Percentiles rank a stretch among this genome's conserved stretches.
Evolutionary conservation across 2,113 vertebrate species (phyloP).

Genomic region (Scomber colias): DNA sequence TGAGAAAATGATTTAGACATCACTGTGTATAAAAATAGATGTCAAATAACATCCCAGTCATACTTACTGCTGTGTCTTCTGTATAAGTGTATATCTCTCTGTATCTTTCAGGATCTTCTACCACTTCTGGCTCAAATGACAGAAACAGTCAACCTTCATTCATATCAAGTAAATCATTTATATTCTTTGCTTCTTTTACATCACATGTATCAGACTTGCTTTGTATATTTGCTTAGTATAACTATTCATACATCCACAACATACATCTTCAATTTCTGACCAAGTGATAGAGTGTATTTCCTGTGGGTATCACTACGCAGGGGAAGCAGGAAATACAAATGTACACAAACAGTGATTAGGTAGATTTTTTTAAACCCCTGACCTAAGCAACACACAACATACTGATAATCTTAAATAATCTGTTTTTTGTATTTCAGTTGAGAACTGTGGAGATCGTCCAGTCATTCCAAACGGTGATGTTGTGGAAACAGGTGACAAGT

Average conservation of each 20-base stretch:
- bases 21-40: background rate
- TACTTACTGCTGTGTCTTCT: background rate
- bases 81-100: background rate
- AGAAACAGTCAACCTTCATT: rapidly evolving
- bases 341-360: background rate
- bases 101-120: slow-evolving; percentile 9
- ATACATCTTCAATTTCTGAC: background rate
- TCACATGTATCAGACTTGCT: background rate
- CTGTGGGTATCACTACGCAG: too few relatives aligned
- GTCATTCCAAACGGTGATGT: background rate
- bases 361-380: too few relatives aligned
- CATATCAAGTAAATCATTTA: background rate
- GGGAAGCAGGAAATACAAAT: background rate
- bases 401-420: background rate
- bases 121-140: background rate
- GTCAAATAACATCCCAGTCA: background rate
- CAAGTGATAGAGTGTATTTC: background rate
- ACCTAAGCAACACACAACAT: too few relatives aligned
- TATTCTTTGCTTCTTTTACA: background rate
- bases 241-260: background rate
- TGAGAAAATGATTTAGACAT: background rate
- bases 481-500: background rate
- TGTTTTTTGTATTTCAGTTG: background rate
- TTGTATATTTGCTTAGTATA: background rate
- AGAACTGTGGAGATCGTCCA: background rate